phyloP scores from a whole-genome alignment of 2,888 invertebrate genomes.

The Perdita meconis region DNA sequence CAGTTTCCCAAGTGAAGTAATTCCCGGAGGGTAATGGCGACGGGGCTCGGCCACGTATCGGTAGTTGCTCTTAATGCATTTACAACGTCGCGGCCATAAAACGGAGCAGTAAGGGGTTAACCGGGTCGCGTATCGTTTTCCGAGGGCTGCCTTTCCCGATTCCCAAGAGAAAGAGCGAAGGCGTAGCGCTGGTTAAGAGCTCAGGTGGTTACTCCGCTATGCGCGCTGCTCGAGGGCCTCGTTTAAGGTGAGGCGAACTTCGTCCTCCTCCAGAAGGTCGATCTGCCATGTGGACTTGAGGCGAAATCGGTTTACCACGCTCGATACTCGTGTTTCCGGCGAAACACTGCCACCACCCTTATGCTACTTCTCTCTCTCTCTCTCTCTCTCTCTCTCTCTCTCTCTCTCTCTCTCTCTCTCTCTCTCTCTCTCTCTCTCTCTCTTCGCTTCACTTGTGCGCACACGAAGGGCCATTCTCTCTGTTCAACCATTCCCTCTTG shows the following conservation, averaged over 20 bases:
- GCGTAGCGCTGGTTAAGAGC: constrained; percentile 58
- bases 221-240: constrained; percentile 40
- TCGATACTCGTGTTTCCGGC: constrained; percentile 32
- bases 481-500: constrained; percentile 51
- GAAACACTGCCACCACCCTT: not conserved
- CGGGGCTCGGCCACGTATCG: constrained; percentile 5
- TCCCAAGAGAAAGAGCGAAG: constrained; percentile 47
- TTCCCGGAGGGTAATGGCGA: not conserved
- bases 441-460: not conserved
- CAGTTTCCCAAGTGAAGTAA: constrained; percentile 20
- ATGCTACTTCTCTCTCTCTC: not conserved
- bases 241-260: constrained; percentile 46
- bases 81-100: constrained; percentile 66
- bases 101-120: constrained; percentile 67
- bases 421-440: too few species aligned
- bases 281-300: constrained; percentile 39
- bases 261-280: constrained; percentile 19
- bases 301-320: constrained; percentile 48
- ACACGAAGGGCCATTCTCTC: constrained; percentile 40
- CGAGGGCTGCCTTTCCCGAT: constrained; percentile 50
- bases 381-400: too few species aligned
- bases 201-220: constrained; percentile 56
- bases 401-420: too few species aligned
- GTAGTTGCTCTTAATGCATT: constrained; percentile 60
- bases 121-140: constrained; percentile 58